Conservation (phyloP, 2,797 vertebrate species). For the Pantherophis vulpinus region DNA sequence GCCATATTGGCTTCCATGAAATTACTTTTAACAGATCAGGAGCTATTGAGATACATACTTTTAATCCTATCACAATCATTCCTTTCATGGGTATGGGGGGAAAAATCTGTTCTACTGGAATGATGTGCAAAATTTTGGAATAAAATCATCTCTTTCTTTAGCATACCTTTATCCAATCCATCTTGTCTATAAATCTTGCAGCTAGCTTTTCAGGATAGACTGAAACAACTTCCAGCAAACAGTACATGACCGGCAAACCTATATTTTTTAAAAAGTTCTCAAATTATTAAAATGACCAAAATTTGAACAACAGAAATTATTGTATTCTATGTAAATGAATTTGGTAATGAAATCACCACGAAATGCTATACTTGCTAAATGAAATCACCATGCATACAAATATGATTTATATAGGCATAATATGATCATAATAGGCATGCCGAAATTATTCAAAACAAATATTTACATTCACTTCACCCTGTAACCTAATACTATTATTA, state of each 20-base stretch:
- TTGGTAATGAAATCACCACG: background rate
- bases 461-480: background rate
- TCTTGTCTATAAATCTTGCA: constrained; percentile 85
- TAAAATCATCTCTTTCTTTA: background rate
- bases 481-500: background rate
- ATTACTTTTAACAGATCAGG: background rate
- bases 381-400: background rate
- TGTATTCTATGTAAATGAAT: background rate
- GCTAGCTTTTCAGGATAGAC: constrained; percentile 92
- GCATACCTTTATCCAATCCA: constrained; percentile 96
- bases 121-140: constrained; percentile 5
- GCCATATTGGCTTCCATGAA: background rate
- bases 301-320: background rate
- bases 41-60: background rate
- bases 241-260: constrained; percentile 98
- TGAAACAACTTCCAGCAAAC: constrained; percentile 92
- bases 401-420: background rate
- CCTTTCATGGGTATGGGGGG: background rate
- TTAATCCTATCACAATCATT: background rate
- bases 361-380: background rate
- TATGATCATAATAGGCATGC: background rate
- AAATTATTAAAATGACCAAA: background rate
- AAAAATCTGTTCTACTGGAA: background rate
- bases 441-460: constrained; percentile 1
- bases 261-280: constrained; percentile 38